A percentile compares a stretch with the other conserved stretches of the same genome.
Conservation (phyloP, 2,113 vertebrate genomes). For the Myiopsitta monachus region DNA sequence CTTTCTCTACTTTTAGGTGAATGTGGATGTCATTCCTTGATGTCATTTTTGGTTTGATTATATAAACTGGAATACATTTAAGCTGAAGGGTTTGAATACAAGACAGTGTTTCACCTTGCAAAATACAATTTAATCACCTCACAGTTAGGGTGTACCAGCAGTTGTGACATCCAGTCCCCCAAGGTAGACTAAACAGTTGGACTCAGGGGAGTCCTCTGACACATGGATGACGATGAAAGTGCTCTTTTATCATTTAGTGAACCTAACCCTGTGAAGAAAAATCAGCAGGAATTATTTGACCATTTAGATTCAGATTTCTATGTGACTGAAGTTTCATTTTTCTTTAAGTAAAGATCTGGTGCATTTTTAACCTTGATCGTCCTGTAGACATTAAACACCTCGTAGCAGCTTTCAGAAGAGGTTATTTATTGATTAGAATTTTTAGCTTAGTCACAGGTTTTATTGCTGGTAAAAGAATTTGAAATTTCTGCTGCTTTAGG, state of each 20-base stretch:
- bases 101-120: not conserved
- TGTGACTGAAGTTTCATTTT: not conserved
- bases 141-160: not conserved
- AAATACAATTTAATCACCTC: not conserved
- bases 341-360: not conserved
- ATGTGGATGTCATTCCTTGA: not conserved
- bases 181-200: not conserved
- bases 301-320: not conserved
- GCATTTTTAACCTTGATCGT: slow-evolving; percentile 19
- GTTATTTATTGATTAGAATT: slow-evolving; percentile 10
- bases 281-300: not conserved
- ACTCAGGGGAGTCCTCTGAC: not conserved
- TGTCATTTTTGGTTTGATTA: not conserved
- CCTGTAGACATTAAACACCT: not conserved
- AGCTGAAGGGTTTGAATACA: not conserved
- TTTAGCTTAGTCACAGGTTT: slow-evolving; percentile 46
- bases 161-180: not conserved
- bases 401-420: slow-evolving; percentile 20
- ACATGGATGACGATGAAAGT: not conserved
- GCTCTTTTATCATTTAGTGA: not conserved
- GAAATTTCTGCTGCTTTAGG: not conserved
- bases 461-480: slow-evolving; percentile 13
- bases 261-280: not conserved
- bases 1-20: not conserved
- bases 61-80: not conserved